These are phyloP conservation scores for Chelonus formosanus DNA, from an alignment of 2,888 invertebrate species.

Conservation along the genomic window DNA sequence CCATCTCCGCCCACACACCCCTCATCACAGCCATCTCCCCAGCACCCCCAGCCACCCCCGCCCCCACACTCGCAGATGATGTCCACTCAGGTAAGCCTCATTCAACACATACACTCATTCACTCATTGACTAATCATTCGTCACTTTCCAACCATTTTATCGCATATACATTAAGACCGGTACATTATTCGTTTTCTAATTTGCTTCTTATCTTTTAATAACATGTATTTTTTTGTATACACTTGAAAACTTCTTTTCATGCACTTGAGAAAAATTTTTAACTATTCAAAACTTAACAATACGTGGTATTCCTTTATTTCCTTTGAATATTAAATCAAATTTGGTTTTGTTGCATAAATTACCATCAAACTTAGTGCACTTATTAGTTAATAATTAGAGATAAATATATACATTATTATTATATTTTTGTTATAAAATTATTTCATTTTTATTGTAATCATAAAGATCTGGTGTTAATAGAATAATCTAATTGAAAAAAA, in stretches of 20 bases:
- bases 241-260: not conserved
- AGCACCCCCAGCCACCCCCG: slow-evolving; percentile 78
- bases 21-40: slow-evolving; percentile 91
- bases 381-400: no score
- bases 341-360: no score
- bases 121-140: slow-evolving; percentile 41
- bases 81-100: slow-evolving; percentile 73
- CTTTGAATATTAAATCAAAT: no score
- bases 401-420: no score
- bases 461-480: no score
- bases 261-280: no score
- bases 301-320: no score
- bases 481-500: no score
- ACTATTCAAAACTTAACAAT: no score
- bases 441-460: no score
- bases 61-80: slow-evolving; percentile 86
- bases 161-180: slow-evolving; percentile 8
- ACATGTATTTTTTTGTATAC: not conserved
- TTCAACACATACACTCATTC: slow-evolving; percentile 49
- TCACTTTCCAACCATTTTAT: slow-evolving; percentile 14
- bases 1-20: slow-evolving; percentile 87
- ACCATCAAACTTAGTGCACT: no score
- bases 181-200: slow-evolving; percentile 16
- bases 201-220: slow-evolving; percentile 26
- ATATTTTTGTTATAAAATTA: no score